phyloP scores from a whole-genome alignment of 2,113 vertebrate species.

The Festucalex cinctus region DNA sequence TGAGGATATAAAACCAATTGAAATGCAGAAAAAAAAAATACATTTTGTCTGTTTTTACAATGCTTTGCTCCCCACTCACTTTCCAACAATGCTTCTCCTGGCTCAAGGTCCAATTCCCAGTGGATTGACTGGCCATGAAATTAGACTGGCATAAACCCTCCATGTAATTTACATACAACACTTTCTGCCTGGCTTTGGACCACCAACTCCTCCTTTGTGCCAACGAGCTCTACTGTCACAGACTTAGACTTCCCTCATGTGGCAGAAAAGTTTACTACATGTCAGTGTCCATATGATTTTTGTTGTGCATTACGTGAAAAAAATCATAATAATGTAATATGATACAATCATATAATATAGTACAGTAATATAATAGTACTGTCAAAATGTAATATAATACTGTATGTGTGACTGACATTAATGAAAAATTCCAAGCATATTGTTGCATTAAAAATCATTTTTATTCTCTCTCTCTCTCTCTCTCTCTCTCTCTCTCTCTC shows the following conservation, averaged over 20 bases:
- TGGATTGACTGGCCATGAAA: constrained; percentile 58
- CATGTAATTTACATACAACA: constrained; percentile 59
- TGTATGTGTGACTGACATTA: neutral
- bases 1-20: constrained; percentile 12
- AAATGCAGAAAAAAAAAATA: constrained; percentile 37
- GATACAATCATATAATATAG: neutral
- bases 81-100: constrained; percentile 42
- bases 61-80: constrained; percentile 14
- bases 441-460: no score
- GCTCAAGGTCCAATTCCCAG: constrained; percentile 43
- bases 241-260: constrained; percentile 58
- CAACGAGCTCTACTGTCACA: constrained; percentile 25
- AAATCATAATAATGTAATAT: neutral
- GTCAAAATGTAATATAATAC: neutral
- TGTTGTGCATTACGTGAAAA: neutral
- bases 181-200: constrained; percentile 57
- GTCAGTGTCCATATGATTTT: neutral
- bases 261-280: constrained; percentile 21
- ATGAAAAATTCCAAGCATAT: no score
- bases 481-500: no score
- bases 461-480: no score
- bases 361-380: neutral
- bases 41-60: constrained; percentile 44
- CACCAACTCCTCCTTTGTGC: constrained; percentile 68
- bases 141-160: constrained; percentile 57